Evolutionary conservation across 2,113 vertebrate species (phyloP).

Genomic region (Thamnophis sirtalis): DNA sequence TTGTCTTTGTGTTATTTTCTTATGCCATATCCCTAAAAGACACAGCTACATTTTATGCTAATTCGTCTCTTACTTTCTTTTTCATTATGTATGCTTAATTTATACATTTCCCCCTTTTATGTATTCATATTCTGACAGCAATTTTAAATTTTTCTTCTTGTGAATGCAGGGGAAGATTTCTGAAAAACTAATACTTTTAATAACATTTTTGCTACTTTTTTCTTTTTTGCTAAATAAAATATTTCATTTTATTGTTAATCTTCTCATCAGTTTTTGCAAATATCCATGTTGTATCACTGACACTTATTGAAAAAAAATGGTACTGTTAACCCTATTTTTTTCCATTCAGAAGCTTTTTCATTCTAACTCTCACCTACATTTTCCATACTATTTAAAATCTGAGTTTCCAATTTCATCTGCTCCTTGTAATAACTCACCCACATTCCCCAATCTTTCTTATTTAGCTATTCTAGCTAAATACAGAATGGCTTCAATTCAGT

Average conservation of each 20-base stretch:
- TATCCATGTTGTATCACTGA: neutral
- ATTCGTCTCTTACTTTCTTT: neutral
- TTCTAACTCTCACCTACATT: neutral
- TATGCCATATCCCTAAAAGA: neutral
- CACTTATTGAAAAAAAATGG: neutral
- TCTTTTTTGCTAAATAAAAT: neutral
- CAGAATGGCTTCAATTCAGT: neutral
- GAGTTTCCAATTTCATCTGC: neutral
- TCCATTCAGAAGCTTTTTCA: neutral
- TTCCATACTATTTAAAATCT: neutral
- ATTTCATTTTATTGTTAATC: neutral
- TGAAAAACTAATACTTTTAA: neutral
- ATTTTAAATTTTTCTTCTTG: neutral
- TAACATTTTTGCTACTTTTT: neutral
- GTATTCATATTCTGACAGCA: neutral
- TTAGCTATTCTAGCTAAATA: neutral
- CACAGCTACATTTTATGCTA: neutral
- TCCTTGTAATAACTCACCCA: neutral
- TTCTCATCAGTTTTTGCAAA: neutral
- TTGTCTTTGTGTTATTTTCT: neutral
- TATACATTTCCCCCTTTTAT: neutral
- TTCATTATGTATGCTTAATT: neutral
- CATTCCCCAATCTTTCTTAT: neutral
- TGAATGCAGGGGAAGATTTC: neutral
- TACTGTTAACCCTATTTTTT: neutral